Evolutionary conservation across 2,888 invertebrate genomes (phyloP), one percentile per base, ranked within the genome.

Genomic region (Nephrotoma guestfalica): DNA sequence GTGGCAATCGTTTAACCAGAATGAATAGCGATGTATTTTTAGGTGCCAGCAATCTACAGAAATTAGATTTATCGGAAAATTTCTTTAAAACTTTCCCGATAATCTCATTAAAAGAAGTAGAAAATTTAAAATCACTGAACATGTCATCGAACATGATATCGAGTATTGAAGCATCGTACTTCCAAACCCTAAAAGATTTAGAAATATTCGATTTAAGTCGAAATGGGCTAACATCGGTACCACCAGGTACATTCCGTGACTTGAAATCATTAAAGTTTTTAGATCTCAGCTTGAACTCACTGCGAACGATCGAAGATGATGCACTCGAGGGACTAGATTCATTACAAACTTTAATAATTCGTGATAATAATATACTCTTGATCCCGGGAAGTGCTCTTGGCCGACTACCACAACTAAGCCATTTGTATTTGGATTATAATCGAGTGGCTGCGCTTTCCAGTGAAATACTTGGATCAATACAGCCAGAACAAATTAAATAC

Each of bases 231-330:
- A 95, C 95, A 9, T 96, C 96, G 88, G 93, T 97, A 86, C 94
- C 95, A 0, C 94, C 96, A 0, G 96, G 96, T 87, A 96, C 96
- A 0, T 97, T 97, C 90, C 93, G 95, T 11, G 95, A 95, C 2
- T 92, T 97, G 86, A 93, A 93, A 6, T 93, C 94, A 86, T 91
- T 98, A 18, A 93, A 94, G 87, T 94, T 94, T 89, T 93, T 98
- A 88, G 96, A 97, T 89, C 93, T 97, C 13, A 96, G 97, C 88
- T 94, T 97, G 45, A 98, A 98, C 90, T 96, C 96, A 2, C 92
- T 98, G 84, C 93, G 97, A 90, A 97, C 97, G 89, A 95, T 97
- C 87, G 97, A 97, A 92, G 97, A 97, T 89, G 96, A 96, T 88
- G 96, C 96, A 0, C 95, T 97, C 89, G 96, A 97, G 89, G 97